phyloP scores from a whole-genome alignment of 64 coral and sea anemone species.

The Stylophora pistillata region DNA sequence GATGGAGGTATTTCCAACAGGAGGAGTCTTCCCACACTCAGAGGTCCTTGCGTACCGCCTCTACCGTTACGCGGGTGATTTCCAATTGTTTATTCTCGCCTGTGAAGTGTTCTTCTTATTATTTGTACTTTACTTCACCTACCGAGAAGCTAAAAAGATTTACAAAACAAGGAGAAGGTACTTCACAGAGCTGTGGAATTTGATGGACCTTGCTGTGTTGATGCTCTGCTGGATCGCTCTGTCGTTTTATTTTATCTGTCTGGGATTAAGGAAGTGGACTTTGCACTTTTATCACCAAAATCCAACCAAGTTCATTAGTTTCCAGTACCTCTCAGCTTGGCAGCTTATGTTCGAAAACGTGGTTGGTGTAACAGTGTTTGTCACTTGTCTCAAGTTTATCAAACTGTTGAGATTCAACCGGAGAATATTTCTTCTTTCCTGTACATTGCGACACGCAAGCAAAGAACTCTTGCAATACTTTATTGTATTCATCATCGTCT shows the following conservation, averaged over 20 bases:
- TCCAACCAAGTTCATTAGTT: slow-evolving; percentile 76
- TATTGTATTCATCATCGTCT: slow-evolving; percentile 42
- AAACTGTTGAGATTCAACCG: slow-evolving; percentile 89
- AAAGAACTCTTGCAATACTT: slow-evolving; percentile 66
- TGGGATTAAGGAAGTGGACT: slow-evolving; percentile 74
- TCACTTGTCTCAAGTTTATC: slow-evolving; percentile 72
- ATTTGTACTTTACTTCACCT: slow-evolving; percentile 80
- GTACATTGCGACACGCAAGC: slow-evolving; percentile 63
- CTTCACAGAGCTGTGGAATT: slow-evolving; percentile 67
- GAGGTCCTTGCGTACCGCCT: slow-evolving; percentile 78
- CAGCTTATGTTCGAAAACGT: slow-evolving; percentile 79
- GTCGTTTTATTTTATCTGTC: slow-evolving; percentile 72
- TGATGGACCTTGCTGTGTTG: slow-evolving; percentile 62
- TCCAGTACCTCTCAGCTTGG: slow-evolving; percentile 85
- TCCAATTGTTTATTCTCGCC: slow-evolving; percentile 81
- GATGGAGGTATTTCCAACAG: slow-evolving; percentile 66
- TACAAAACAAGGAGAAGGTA: slow-evolving; percentile 48
- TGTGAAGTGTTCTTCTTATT: slow-evolving; percentile 82
- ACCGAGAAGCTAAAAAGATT: slow-evolving; percentile 66
- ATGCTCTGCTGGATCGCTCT: slow-evolving; percentile 70
- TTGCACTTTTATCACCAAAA: slow-evolving; percentile 55
- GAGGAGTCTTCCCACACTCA: slow-evolving; percentile 55
- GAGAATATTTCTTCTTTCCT: slow-evolving; percentile 77
- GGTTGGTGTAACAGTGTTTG: slow-evolving; percentile 75
- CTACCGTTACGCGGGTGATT: slow-evolving; percentile 88